Base-by-base conservation (phyloP, 2,797 vertebrate species). In the Momotus momota region DNA sequence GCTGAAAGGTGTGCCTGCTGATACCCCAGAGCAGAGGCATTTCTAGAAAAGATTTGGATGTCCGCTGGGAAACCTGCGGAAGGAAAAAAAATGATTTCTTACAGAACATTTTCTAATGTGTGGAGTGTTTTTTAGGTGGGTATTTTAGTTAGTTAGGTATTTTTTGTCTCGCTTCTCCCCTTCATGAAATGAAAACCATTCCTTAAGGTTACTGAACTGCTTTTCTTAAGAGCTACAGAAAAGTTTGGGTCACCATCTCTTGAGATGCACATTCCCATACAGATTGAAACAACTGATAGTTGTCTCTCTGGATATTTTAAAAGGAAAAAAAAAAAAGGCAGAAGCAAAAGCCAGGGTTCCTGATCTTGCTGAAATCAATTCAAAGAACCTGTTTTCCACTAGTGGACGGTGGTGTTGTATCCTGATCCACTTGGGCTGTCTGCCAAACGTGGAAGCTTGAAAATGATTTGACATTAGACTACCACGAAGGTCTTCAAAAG, bases 1-100 rank as follows among this genome's bases (percentile, higher is more conserved):
- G 79, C 45, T 88, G 91, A 94, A 93, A 57, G 35, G 54, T 72
- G 29, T 66, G 54, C 88, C 80, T 86, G 62, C 78, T 93, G 80
- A 86, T 92, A 82, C 64, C 67, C 86, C 17, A 86, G 51, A 69
- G 75, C 61, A 73, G 61, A 79, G 21, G 41, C 45, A 86, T 91
- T 93, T 74, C 80, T 86, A 33, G 72, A 82, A 94, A 72, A 45
- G 16, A 41, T 45, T 66, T 58, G 61, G 27, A 79, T 90, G 14
- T 52, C 73, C 22, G 6, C 41, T 88, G 82, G 66, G 82, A 91
- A 94, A 93, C 83, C 21, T 86, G 58, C 0, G 2, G 60, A 87
- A 88, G 49, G 41, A 75, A 84, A 40, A 55, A 79, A 69, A 35
- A 54, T 33, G 1, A 27, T 91, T 93, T 69, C 45, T 81, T 57